Percentiles rank a stretch among this genome's conserved stretches.
Evolutionary conservation across 2,888 invertebrate species (phyloP).

Genomic region (Hypselothyrea guttata): DNA sequence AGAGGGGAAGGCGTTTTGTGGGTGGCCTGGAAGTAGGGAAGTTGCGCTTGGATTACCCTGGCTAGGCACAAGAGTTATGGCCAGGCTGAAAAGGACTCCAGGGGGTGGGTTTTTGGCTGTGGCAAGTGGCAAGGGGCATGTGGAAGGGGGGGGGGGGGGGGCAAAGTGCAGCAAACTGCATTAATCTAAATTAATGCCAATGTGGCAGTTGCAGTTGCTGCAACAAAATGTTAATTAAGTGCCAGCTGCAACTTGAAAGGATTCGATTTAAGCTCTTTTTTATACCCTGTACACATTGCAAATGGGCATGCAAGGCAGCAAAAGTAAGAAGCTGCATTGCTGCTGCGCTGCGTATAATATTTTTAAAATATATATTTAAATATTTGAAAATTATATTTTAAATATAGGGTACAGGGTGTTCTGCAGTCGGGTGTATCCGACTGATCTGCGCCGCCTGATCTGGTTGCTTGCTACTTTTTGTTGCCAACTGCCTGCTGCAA

Average conservation of each 20-base stretch:
- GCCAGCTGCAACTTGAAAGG: constrained; percentile 29
- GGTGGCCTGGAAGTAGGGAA: not conserved
- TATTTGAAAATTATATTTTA: too few relatives aligned
- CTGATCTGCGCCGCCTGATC: too few relatives aligned
- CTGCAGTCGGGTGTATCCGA: too few relatives aligned
- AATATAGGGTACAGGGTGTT: too few relatives aligned
- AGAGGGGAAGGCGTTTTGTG: not conserved
- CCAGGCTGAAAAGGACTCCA: constrained; percentile 3
- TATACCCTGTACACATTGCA: too few relatives aligned
- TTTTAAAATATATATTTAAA: too few relatives aligned
- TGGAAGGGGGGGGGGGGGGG: not conserved
- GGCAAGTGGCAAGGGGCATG: too few relatives aligned
- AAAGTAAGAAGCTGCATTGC: too few relatives aligned
- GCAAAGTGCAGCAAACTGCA: constrained; percentile 27
- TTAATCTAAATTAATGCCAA: constrained; percentile 44
- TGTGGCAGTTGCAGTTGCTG: constrained; percentile 11
- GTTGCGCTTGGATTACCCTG: not conserved
- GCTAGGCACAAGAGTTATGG: not conserved
- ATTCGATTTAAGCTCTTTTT: constrained; percentile 25
- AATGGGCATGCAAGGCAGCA: too few relatives aligned
- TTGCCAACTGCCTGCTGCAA: not conserved
- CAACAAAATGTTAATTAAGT: constrained; percentile 43
- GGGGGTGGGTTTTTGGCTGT: too few relatives aligned
- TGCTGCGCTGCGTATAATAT: too few relatives aligned
- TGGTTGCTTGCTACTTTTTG: too few relatives aligned